These are phyloP conservation scores for Lanius ludovicianus DNA, from an alignment of 2,113 vertebrate species.

Conservation along the genomic window DNA sequence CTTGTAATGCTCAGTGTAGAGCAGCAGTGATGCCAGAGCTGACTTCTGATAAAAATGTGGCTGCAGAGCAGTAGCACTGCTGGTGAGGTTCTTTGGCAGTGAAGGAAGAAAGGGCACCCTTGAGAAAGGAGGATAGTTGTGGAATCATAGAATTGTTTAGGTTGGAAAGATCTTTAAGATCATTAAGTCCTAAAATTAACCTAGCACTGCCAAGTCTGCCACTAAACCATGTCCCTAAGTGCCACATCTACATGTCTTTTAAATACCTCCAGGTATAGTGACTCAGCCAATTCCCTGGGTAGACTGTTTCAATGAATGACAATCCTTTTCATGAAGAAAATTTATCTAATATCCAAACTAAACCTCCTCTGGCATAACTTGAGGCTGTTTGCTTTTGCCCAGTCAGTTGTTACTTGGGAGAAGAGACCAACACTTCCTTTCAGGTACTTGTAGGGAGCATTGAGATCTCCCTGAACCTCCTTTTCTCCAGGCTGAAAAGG, in stretches of 20 bases:
- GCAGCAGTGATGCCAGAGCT: neutral
- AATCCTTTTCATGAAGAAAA: neutral
- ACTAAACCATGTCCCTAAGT: neutral
- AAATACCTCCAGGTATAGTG: neutral
- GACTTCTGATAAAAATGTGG: neutral
- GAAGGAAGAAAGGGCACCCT: neutral
- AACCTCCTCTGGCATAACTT: neutral
- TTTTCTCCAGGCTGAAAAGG: neutral
- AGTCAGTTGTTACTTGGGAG: neutral
- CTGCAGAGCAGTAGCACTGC: neutral
- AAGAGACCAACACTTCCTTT: neutral
- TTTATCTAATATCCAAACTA: neutral
- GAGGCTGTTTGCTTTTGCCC: neutral
- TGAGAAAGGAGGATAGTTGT: neutral
- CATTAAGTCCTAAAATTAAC: neutral
- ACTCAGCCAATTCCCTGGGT: neutral
- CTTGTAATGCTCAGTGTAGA: neutral
- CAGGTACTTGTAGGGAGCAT: neutral
- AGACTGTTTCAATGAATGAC: neutral
- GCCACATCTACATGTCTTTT: neutral
- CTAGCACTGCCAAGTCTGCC: neutral
- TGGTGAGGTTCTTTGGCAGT: neutral
- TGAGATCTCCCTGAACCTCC: neutral
- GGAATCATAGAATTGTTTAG: neutral
- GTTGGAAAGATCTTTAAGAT: neutral